Base-by-base conservation (phyloP, 2,888 invertebrate species). In the Drosophila prolongata region DNA sequence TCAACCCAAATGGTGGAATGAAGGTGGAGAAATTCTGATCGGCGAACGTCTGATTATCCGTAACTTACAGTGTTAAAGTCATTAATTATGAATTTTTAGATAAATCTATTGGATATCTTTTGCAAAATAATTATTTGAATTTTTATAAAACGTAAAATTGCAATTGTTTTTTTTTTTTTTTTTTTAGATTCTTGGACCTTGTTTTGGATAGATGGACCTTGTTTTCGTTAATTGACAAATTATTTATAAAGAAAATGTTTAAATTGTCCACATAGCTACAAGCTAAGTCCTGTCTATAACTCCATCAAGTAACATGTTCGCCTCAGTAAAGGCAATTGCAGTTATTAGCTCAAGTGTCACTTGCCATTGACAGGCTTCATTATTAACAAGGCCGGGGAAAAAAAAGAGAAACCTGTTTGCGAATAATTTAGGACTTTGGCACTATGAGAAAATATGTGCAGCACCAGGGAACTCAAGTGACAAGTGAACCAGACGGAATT, bases 331-430 rank as follows among this genome's bases (percentile, higher is more conserved):
- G 46, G 42, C 58, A 52, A 65, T 42, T 49, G 73, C 70, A 77
- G 82, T 85, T 82, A 82, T 82, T 71, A 79, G 72, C 78, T 68
- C 60, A 69, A 40, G 71, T 74, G 80, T 80, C 86, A 66, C 44
- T 54, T 71, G 67, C 44, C 67, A 71, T 74, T 70, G 77, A 79
- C 80, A 82, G 77, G 71, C 80, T 72, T 87, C 77, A 79, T 85
- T 81, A 77, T 75, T 74, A 81, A 46, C 54, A 64, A 27, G 16
- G 16, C 35, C 27, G 13, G 5, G 49, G 11, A n/a, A 43, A 78
- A 35, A 46, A 62, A 14, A 14, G 19, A 19, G 24, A 69, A 84
- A 87, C 80, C 80, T 66, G 80, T 87, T 61, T 47, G 27, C 44
- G 40, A 52, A 66, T 80, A 68, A 73, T 77, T 80, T 75, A 78